These are phyloP conservation scores for Anodontia alba DNA, from an alignment of 2,888 invertebrate genomes.

Conservation along the genomic window DNA sequence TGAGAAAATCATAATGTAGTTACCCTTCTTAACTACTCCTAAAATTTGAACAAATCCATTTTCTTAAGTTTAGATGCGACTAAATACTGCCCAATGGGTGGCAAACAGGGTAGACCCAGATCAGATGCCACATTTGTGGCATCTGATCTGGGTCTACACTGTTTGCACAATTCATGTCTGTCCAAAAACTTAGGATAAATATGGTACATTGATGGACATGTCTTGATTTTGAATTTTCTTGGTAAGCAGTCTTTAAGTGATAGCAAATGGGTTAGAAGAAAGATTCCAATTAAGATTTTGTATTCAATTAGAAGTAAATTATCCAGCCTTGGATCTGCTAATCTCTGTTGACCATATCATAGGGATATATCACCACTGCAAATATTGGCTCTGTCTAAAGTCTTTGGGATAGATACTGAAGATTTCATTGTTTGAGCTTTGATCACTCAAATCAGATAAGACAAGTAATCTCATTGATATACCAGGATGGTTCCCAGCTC, in stretches of 20 bases:
- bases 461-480: background rate
- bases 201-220: constrained; percentile 10
- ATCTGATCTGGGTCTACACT: too few species aligned
- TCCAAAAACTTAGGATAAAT: too few species aligned
- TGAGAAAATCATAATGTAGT: background rate
- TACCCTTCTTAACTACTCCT: too few species aligned
- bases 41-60: too few species aligned
- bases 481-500: background rate
- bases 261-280: background rate
- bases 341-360: constrained; percentile 7
- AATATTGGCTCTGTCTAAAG: background rate
- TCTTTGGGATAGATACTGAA: background rate
- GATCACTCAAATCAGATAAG: background rate
- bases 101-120: too few species aligned
- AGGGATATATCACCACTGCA: background rate
- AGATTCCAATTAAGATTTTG: constrained; percentile 9
- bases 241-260: too few species aligned
- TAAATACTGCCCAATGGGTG: too few species aligned
- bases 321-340: background rate
- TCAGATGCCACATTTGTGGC: too few species aligned
- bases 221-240: background rate
- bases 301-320: constrained; percentile 4
- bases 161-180: too few species aligned
- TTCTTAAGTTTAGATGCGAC: too few species aligned
- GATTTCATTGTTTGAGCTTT: background rate